These are phyloP conservation scores for Drosophila melanica DNA, from an alignment of 1,140 invertebrate genomes.

Conservation along the genomic window DNA sequence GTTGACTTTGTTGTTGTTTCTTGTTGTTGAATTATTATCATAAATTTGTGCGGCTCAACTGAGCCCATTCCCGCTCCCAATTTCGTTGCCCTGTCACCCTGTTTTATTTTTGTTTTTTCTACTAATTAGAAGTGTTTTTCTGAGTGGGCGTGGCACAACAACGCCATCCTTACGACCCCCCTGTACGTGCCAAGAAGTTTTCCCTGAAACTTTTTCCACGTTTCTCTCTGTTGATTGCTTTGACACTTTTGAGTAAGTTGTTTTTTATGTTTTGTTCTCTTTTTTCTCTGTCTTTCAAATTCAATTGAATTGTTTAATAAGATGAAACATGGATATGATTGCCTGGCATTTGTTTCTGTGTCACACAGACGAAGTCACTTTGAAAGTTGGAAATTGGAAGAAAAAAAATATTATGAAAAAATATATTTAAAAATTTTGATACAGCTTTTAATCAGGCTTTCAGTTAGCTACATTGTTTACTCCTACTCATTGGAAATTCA, in stretches of 20 bases:
- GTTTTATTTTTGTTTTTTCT: conserved; percentile 31
- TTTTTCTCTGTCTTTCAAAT: conserved; percentile 30
- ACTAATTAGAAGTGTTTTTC: conserved; percentile 74
- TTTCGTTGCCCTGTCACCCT: neutral
- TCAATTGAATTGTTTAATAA: conserved; percentile 75
- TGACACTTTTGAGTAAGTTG: conserved; percentile 72
- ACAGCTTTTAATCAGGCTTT: neutral
- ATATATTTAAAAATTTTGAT: too few relatives aligned
- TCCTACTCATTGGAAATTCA: conserved; percentile 24
- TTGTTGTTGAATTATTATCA: conserved; percentile 69
- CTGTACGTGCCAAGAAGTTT: conserved; percentile 70
- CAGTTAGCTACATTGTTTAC: neutral
- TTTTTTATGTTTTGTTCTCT: conserved; percentile 27
- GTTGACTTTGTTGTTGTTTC: conserved; percentile 14
- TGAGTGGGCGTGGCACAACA: conserved; percentile 48
- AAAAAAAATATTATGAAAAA: neutral
- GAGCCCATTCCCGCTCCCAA: neutral
- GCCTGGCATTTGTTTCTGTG: conserved; percentile 34
- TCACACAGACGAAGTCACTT: conserved; percentile 13
- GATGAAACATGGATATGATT: conserved; percentile 67
- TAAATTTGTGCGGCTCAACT: conserved; percentile 60
- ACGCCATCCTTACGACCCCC: conserved; percentile 25
- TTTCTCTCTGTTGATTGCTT: conserved; percentile 73
- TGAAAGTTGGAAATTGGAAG: neutral
- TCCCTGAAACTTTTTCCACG: conserved; percentile 57